These are phyloP conservation scores for Agonopterix alstromeriana DNA, from an alignment of 2,888 invertebrate genomes.

Conservation along the genomic window DNA sequence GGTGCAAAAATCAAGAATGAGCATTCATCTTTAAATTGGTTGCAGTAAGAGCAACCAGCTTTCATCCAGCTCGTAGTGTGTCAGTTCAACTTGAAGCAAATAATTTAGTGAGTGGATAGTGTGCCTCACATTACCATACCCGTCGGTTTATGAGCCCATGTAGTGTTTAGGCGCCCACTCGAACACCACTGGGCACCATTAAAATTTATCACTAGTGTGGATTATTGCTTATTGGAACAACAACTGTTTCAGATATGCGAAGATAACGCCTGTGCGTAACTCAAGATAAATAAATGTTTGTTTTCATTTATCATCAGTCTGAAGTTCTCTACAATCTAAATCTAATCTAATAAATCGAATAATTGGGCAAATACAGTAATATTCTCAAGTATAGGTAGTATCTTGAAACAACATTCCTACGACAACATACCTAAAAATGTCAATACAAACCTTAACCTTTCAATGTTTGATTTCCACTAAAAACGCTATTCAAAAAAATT, in stretches of 20 bases:
- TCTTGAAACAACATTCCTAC: background rate
- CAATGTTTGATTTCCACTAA: slow-evolving; percentile 4
- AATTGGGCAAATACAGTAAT: too few species aligned
- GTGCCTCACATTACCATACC: slow-evolving; percentile 64
- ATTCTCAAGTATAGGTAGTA: background rate
- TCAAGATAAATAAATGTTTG: background rate
- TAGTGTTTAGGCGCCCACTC: slow-evolving; percentile 74
- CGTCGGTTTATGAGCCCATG: slow-evolving; percentile 66
- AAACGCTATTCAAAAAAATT: slow-evolving; percentile 9
- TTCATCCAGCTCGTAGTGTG: slow-evolving; percentile 44
- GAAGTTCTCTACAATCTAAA: too few species aligned
- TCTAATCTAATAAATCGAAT: too few species aligned
- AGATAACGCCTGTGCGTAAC: slow-evolving; percentile 27
- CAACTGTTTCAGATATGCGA: slow-evolving; percentile 50
- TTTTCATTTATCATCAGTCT: background rate
- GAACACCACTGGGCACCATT: slow-evolving; percentile 47
- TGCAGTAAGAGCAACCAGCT: slow-evolving; percentile 12
- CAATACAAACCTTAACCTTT: background rate
- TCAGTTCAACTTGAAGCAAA: slow-evolving; percentile 38
- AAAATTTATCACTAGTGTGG: slow-evolving; percentile 65
- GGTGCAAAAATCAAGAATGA: background rate
- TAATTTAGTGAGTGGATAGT: slow-evolving; percentile 49
- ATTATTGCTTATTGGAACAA: slow-evolving; percentile 67
- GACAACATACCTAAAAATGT: background rate
- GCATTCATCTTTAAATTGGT: background rate